Evolutionary conservation across 2,888 invertebrate genomes (phyloP), one percentile per base, ranked within the genome.

Genomic region (Lysandra bellargus): DNA sequence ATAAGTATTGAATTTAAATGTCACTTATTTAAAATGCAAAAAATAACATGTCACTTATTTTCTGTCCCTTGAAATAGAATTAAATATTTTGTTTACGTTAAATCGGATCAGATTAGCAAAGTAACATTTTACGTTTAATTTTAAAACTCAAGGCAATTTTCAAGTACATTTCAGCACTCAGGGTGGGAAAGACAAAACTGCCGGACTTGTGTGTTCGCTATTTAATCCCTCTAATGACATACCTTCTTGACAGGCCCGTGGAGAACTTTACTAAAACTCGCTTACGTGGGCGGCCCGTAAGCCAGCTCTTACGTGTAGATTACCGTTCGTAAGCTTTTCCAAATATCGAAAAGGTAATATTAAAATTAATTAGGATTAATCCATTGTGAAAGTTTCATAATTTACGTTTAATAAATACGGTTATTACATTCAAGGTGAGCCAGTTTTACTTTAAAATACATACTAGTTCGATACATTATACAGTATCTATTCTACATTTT

Each of bases 271-370:
- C 30, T 30, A 64, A 64, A 64, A 64, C 64, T 64, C 64, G 30
- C 4, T 64, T 64, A 64, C 64, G 64, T 23, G 30, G 23, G 64
- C 64, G 61, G 2, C 61, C 23, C 64, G 9, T 64, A 64, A 64
- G 64, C 64, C 30, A 64, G 64, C 23, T 64, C 64, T 64, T 64
- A 64, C 64, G 64, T 64, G 64, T 64, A 64, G 64, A 64, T 64
- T 12, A 64, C 12, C 30, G 30, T 30, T 30, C 30, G 30, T 64
- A 30, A 64, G 30, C 23, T 64, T 64, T 64, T 64, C 64, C 30
- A 64, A 64, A 64, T 64, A 30, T 64, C 64, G 30, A 12, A 64
- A 30, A 12, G 61, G 61, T 61, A 64, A 12, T 4, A 64, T 64
- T 12, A 23, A 64, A 64, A 64, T 64, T 30, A 30, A 64, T 30